Evolutionary conservation across 1,140 invertebrate genomes (phyloP).

Genomic region (Yoshiicerus persimilis): DNA sequence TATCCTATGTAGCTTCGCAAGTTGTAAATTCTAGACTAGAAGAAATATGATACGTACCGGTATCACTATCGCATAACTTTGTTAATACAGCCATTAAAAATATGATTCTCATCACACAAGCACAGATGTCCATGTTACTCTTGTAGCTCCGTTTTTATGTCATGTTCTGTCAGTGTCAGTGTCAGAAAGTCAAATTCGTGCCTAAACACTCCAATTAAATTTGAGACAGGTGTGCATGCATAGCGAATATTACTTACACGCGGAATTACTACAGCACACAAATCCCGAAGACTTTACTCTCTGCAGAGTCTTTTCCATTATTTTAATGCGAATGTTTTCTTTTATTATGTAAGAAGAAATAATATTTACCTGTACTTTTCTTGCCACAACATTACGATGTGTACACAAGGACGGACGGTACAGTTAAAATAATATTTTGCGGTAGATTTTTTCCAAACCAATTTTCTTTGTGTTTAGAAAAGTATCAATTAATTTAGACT

Average conservation of each 20-base stretch:
- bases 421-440: neutral
- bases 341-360: neutral
- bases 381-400: neutral
- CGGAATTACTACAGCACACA: too few species aligned
- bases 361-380: neutral
- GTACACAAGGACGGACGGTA: neutral
- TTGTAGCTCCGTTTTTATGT: neutral
- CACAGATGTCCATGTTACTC: neutral
- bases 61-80: neutral
- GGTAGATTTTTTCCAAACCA: too few species aligned
- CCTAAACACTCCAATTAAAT: neutral
- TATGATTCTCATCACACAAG: neutral
- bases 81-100: neutral
- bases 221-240: neutral
- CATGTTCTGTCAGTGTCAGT: neutral
- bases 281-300: too few species aligned
- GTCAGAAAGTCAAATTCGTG: slow-evolving; percentile 16
- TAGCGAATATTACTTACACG: neutral
- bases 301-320: neutral
- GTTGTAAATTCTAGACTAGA: neutral
- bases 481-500: neutral
- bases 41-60: too few species aligned
- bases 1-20: neutral
- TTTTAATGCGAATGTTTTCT: neutral
- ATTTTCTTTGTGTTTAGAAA: too few species aligned